A percentile compares a stretch with the other conserved stretches of the same genome.
Evolutionary conservation across 2,113 vertebrate species (phyloP).

Genomic region (Rhinolophus sinicus): DNA sequence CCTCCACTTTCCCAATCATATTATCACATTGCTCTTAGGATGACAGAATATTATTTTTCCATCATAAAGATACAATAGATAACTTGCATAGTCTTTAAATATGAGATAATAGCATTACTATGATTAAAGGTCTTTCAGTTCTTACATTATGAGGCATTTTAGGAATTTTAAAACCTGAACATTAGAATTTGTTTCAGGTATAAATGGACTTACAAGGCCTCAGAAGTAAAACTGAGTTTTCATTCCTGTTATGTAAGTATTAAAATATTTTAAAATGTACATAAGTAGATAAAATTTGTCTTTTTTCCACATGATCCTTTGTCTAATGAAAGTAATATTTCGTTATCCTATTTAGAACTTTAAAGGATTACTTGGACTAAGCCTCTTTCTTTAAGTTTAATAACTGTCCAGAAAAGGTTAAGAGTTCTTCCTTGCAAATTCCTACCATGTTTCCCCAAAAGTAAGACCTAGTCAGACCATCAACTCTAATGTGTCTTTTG

Average conservation of each 20-base stretch:
- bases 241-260: background rate
- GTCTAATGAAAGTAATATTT: slow-evolving; percentile 3
- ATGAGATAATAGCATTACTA: background rate
- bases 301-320: background rate
- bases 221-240: slow-evolving; percentile 37
- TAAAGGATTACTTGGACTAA: background rate
- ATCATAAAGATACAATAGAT: background rate
- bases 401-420: background rate
- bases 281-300: background rate
- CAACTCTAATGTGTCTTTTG: no score
- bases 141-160: slow-evolving; percentile 8
- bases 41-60: background rate
- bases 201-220: slow-evolving; percentile 18
- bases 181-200: slow-evolving; percentile 11
- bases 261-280: slow-evolving; percentile 1
- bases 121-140: background rate
- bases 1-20: background rate
- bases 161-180: slow-evolving; percentile 37
- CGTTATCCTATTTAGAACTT: slow-evolving; percentile 23
- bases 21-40: background rate
- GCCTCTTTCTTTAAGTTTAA: slow-evolving; percentile 28
- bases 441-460: background rate
- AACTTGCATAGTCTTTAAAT: slow-evolving; percentile 12
- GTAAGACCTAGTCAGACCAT: no score
- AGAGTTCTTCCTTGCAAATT: background rate